A percentile compares a stretch with the other conserved stretches of the same genome.
Conservation (phyloP, 2,113 vertebrate genomes). For the Trichechus manatus region DNA sequence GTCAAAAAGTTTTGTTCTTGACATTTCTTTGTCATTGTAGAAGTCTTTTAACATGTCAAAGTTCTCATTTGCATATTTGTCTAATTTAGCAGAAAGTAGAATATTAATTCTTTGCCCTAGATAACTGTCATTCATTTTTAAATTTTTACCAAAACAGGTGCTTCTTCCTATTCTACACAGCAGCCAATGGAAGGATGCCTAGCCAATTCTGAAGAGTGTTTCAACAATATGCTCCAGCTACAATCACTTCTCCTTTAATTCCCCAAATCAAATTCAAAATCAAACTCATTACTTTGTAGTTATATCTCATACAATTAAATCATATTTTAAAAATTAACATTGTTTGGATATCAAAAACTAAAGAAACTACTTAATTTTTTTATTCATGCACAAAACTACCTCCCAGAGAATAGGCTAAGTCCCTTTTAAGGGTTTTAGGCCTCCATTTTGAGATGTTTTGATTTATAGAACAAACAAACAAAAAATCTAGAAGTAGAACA, state of each 20-base stretch:
- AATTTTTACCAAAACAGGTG: slow-evolving; percentile 21
- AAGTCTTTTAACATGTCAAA: background rate
- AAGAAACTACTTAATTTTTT: slow-evolving; percentile 77
- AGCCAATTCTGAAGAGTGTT: background rate
- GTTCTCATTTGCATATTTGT: background rate
- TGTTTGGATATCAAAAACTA: slow-evolving; percentile 59
- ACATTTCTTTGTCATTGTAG: slow-evolving; percentile 17
- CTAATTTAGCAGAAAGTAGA: slow-evolving; percentile 15
- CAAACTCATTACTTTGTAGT: background rate
- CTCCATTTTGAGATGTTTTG: slow-evolving; percentile 84
- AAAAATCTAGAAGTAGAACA: slow-evolving; percentile 43
- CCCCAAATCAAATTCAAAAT: slow-evolving; percentile 49
- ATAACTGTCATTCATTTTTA: slow-evolving; percentile 53
- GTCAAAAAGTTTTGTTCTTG: slow-evolving; percentile 34
- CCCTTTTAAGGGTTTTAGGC: slow-evolving; percentile 85
- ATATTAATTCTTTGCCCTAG: background rate
- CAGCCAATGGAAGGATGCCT: background rate
- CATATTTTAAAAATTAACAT: slow-evolving; percentile 78
- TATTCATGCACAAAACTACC: slow-evolving; percentile 89
- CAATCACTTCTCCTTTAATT: background rate
- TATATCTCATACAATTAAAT: slow-evolving; percentile 29
- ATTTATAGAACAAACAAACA: slow-evolving; percentile 76
- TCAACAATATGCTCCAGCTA: background rate
- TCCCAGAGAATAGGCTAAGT: slow-evolving; percentile 89
- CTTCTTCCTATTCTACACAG: background rate